phyloP scores from a whole-genome alignment of 2,888 invertebrate genomes.

The Onchidella celtica region DNA sequence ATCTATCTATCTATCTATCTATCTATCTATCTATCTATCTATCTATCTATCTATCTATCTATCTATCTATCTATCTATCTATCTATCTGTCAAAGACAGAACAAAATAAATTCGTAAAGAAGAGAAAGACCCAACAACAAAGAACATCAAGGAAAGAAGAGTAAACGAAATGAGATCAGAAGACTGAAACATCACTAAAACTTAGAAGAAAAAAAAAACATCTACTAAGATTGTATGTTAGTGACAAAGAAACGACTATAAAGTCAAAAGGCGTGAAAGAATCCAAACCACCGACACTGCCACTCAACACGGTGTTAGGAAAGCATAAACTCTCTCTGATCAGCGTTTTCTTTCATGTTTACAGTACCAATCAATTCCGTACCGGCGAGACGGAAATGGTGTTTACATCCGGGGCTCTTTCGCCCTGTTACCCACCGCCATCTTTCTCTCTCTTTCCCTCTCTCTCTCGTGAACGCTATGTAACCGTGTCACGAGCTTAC shows the following conservation, averaged over 20 bases:
- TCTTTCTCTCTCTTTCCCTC: neutral
- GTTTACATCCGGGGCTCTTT: neutral
- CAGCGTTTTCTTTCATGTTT: neutral
- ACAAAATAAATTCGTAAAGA: neutral
- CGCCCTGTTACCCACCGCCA: neutral
- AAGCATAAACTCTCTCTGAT: neutral
- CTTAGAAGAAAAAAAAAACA: neutral
- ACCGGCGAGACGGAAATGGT: neutral
- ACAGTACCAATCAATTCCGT: slow-evolving; percentile 14
- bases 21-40: no score
- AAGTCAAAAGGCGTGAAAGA: neutral
- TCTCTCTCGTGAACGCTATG: neutral
- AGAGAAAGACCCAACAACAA: neutral
- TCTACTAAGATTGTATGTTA: no score
- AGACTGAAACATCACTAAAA: neutral
- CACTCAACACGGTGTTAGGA: neutral
- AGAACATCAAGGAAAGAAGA: neutral
- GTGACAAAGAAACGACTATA: no score
- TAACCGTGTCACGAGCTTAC: neutral
- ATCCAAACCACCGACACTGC: no score
- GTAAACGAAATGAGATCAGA: neutral
- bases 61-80: no score
- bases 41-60: no score
- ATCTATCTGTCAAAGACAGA: no score
- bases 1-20: no score